Conservation (phyloP, 2,888 invertebrate genomes). For the Acanthococcus lagerstroemiae region DNA sequence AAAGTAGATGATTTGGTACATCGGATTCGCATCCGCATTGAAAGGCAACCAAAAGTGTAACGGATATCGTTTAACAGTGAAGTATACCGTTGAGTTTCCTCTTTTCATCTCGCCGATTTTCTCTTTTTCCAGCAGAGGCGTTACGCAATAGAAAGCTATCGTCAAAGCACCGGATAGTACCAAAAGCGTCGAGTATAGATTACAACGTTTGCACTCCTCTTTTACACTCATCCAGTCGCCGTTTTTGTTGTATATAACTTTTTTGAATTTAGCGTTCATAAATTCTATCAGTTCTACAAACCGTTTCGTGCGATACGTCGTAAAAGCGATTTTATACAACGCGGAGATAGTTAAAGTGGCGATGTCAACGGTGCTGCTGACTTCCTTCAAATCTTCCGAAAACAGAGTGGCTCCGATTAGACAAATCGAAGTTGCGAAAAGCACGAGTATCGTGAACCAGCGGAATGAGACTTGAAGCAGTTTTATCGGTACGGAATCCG, state of each 20-base stretch:
- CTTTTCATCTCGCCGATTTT: not conserved
- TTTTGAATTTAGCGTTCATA: not conserved
- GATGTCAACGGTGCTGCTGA: slow-evolving; percentile 32
- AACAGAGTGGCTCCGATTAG: slow-evolving; percentile 10
- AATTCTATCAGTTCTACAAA: slow-evolving; percentile 1
- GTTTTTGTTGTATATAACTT: not conserved
- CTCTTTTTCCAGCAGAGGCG: not conserved
- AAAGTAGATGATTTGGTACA: slow-evolving; percentile 29
- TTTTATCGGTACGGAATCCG: not conserved
- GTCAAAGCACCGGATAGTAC: not conserved
- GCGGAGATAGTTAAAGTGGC: slow-evolving; percentile 28
- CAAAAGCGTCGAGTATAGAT: not conserved
- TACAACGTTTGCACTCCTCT: not conserved
- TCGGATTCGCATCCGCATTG: slow-evolving; percentile 12
- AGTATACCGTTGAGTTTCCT: not conserved
- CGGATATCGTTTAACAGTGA: slow-evolving; percentile 8
- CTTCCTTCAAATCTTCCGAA: slow-evolving; percentile 23
- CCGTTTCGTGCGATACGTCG: not conserved
- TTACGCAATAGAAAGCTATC: not conserved
- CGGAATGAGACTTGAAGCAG: not conserved
- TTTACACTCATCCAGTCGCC: slow-evolving; percentile 5
- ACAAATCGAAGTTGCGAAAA: not conserved
- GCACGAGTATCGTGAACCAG: not conserved
- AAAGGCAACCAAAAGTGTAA: slow-evolving; percentile 32
- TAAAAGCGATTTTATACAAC: slow-evolving; percentile 13